These are phyloP conservation scores for Corythornis leucogaster DNA, from an alignment of 2,797 vertebrate genomes.

Conservation along the genomic window DNA sequence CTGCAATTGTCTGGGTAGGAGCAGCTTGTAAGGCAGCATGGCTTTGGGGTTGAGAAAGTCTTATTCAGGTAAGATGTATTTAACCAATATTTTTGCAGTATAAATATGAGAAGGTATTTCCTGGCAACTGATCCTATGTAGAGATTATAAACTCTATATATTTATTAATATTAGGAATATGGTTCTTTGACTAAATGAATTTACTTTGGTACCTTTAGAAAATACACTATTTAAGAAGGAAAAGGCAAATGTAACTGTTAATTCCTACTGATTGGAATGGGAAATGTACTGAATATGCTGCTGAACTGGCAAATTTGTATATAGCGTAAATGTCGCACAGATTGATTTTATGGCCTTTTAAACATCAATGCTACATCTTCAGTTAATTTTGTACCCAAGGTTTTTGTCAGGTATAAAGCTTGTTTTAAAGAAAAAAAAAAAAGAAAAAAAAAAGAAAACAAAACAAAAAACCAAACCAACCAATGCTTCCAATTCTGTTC, in stretches of 20 bases:
- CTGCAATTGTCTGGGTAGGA: slow-evolving; percentile 76
- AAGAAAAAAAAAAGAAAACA: too few species aligned
- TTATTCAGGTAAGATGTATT: slow-evolving; percentile 91
- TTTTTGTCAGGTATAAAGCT: background rate
- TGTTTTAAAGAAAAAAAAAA: background rate
- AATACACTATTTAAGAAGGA: background rate
- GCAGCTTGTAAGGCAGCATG: slow-evolving; percentile 82
- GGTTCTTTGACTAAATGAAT: background rate
- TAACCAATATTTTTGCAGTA: slow-evolving; percentile 57
- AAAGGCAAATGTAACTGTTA: background rate
- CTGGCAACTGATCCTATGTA: background rate
- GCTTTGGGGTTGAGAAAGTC: slow-evolving; percentile 94
- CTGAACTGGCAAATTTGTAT: background rate
- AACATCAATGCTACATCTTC: background rate
- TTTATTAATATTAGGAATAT: background rate
- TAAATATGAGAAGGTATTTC: background rate
- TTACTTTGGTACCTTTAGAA: background rate
- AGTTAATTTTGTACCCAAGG: background rate
- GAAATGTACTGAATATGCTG: background rate
- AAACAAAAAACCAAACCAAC: too few species aligned
- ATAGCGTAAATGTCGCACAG: background rate
- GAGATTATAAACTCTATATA: background rate
- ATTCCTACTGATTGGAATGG: background rate
- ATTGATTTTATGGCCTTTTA: slow-evolving; percentile 9
- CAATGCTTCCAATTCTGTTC: background rate